Conservation (phyloP, 2,113 vertebrate species). For the Xyliphius kryptos region DNA sequence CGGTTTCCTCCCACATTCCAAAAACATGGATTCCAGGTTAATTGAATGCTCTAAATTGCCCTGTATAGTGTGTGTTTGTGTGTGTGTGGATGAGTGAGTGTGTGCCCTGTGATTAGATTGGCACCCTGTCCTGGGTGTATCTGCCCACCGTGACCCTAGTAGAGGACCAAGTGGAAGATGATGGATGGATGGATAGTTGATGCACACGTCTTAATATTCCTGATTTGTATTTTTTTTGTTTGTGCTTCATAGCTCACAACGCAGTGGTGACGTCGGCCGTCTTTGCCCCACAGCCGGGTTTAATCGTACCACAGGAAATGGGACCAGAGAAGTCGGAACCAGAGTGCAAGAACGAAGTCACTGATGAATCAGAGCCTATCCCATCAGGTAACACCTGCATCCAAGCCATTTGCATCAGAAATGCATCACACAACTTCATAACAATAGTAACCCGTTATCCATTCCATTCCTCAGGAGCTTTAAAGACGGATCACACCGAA, state of each 20-base stretch:
- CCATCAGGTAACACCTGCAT: slow-evolving; percentile 72
- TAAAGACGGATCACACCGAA: slow-evolving; percentile 90
- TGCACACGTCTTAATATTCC: too few relatives aligned
- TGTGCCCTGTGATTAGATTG: too few relatives aligned
- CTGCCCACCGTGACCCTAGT: too few relatives aligned
- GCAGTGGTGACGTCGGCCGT: slow-evolving; percentile 96
- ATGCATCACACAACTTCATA: background rate
- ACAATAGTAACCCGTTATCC: background rate
- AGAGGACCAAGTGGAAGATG: too few relatives aligned
- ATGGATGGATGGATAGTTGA: too few relatives aligned
- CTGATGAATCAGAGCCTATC: slow-evolving; percentile 73
- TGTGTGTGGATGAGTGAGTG: too few relatives aligned
- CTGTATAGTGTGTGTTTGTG: too few relatives aligned
- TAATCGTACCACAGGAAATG: slow-evolving; percentile 80
- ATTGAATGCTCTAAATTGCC: too few relatives aligned
- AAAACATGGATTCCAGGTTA: too few relatives aligned
- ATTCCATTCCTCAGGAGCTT: slow-evolving; percentile 64
- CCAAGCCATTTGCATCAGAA: background rate
- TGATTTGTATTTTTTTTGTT: too few relatives aligned
- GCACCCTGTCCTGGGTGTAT: too few relatives aligned
- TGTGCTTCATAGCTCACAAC: slow-evolving; percentile 78
- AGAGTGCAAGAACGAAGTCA: slow-evolving; percentile 71
- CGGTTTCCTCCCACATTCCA: too few relatives aligned
- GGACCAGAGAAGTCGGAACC: slow-evolving; percentile 77
- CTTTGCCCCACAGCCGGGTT: slow-evolving; percentile 88